Percentiles rank a stretch among this genome's conserved stretches.
Evolutionary conservation across 2,888 invertebrate genomes (phyloP).

Genomic region (Cylindroiulus punctatus): DNA sequence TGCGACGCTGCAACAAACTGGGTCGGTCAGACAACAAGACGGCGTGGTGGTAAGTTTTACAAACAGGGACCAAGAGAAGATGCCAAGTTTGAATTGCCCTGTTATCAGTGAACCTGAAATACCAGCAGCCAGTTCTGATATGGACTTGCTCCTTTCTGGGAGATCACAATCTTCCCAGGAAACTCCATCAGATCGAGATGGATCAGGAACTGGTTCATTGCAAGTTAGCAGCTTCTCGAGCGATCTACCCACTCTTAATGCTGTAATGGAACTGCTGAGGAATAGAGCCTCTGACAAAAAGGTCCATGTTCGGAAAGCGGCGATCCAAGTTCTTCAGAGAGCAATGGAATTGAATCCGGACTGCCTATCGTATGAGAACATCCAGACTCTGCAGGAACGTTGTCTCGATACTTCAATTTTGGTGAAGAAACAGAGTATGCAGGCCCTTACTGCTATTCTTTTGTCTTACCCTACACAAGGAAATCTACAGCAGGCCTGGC

Average conservation of each 20-base stretch:
- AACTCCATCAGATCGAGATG: not conserved
- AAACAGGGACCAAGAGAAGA: not conserved
- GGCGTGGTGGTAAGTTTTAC: not conserved
- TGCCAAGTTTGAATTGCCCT: not conserved
- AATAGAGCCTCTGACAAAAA: slow-evolving; percentile 69
- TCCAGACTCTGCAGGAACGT: slow-evolving; percentile 63
- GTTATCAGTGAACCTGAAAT: not conserved
- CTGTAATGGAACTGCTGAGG: slow-evolving; percentile 61
- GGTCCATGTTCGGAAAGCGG: slow-evolving; percentile 70
- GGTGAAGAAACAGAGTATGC: slow-evolving; percentile 70
- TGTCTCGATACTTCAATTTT: slow-evolving; percentile 70
- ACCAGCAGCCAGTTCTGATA: not conserved
- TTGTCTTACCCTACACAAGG: slow-evolving; percentile 66
- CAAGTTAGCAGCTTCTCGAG: not conserved
- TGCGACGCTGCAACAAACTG: too few relatives aligned
- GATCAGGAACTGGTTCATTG: not conserved
- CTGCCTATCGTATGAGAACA: slow-evolving; percentile 60
- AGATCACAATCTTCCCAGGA: not conserved
- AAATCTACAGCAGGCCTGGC: slow-evolving; percentile 67
- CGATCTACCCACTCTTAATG: not conserved
- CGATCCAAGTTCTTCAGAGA: slow-evolving; percentile 67
- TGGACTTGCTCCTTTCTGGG: not conserved
- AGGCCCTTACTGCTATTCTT: slow-evolving; percentile 69
- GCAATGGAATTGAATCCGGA: slow-evolving; percentile 64
- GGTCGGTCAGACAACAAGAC: too few relatives aligned